Conservation (phyloP, 2,797 vertebrate species). For the Margarornis squamiger region DNA sequence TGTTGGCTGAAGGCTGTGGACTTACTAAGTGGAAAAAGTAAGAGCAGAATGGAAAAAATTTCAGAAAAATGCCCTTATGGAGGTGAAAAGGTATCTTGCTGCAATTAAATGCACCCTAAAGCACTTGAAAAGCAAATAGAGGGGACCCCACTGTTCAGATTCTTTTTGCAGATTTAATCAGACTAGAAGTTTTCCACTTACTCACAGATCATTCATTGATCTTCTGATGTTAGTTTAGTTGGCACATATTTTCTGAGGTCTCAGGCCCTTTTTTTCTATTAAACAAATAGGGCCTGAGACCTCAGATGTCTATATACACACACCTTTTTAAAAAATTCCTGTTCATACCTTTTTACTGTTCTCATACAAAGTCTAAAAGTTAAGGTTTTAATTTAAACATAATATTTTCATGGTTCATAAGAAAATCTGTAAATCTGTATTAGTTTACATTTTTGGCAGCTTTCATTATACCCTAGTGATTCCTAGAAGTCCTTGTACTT, state of each 20-base stretch:
- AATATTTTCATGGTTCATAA: slow-evolving; percentile 77
- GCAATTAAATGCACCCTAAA: not conserved
- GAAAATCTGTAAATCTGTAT: slow-evolving; percentile 79
- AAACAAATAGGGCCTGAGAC: slow-evolving; percentile 26
- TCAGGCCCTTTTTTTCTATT: not conserved
- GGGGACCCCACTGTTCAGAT: not conserved
- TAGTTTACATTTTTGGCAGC: slow-evolving; percentile 79
- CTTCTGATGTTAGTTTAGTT: slow-evolving; percentile 36
- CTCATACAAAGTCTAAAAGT: slow-evolving; percentile 70
- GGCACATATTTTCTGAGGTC: slow-evolving; percentile 34
- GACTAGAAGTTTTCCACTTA: slow-evolving; percentile 47
- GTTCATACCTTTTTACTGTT: slow-evolving; percentile 58
- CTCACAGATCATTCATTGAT: slow-evolving; percentile 56
- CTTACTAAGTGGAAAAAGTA: not conserved
- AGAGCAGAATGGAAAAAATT: not conserved
- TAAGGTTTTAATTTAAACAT: slow-evolving; percentile 71
- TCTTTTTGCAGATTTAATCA: slow-evolving; percentile 13
- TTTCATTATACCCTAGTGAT: slow-evolving; percentile 72
- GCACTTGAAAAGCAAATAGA: not conserved
- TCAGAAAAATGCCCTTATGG: not conserved
- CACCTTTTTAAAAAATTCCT: not conserved
- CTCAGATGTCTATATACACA: slow-evolving; percentile 13
- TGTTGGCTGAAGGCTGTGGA: not conserved
- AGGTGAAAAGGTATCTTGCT: not conserved
- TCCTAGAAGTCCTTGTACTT: slow-evolving; percentile 74